Conservation (phyloP, 2,797 vertebrate species). For the Platyrinchus mystaceus region DNA sequence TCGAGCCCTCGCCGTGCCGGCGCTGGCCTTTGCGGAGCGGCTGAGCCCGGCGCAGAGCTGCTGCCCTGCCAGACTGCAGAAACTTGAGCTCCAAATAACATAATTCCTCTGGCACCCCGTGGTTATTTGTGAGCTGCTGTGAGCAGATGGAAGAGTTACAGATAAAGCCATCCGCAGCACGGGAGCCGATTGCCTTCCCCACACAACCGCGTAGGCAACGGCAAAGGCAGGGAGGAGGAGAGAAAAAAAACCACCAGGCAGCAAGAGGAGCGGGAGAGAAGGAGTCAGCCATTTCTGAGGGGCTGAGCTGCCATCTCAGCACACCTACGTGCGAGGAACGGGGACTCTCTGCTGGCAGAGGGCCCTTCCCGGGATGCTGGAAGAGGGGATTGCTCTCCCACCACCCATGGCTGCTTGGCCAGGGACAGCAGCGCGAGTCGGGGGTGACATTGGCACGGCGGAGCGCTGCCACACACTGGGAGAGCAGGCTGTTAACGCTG, state of each 20-base stretch:
- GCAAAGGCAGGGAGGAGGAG: conserved; percentile 37
- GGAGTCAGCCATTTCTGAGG: conserved; percentile 61
- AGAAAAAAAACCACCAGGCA: background rate
- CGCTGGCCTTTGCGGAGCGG: conserved; percentile 33
- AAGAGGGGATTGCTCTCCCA: background rate
- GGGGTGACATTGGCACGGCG: conserved; percentile 44
- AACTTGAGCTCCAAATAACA: conserved; percentile 52
- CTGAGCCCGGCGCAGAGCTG: conserved; percentile 30
- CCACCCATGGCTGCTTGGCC: background rate
- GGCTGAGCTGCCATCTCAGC: conserved; percentile 54
- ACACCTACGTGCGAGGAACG: background rate
- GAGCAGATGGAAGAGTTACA: conserved; percentile 64
- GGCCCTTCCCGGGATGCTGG: background rate
- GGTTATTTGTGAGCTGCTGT: conserved; percentile 65
- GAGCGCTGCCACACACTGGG: conserved; percentile 37
- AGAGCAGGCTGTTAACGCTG: conserved; percentile 43
- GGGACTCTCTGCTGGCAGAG: background rate
- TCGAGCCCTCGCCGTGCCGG: background rate
- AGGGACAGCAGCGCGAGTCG: background rate
- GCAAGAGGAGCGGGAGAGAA: background rate
- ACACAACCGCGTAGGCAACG: conserved; percentile 47
- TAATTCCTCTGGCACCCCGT: conserved; percentile 67
- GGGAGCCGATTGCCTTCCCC: conserved; percentile 57
- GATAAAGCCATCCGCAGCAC: conserved; percentile 65
- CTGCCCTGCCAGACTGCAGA: conserved; percentile 57